Conservation (phyloP, 2,797 vertebrate genomes). For the Anniella stebbinsi region DNA sequence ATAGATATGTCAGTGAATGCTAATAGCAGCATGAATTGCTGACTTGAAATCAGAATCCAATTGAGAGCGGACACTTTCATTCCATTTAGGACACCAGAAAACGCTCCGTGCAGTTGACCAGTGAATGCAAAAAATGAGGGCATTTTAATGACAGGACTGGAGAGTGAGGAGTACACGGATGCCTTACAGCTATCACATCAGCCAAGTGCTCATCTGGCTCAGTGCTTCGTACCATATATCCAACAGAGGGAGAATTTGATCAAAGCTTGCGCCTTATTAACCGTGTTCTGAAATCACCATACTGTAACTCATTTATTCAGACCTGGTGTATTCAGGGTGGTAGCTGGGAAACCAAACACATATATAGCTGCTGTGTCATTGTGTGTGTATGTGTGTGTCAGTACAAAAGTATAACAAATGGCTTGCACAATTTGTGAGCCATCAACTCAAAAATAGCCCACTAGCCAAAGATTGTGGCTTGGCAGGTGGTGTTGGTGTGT, state of each 20-base stretch:
- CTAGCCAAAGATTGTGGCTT: neutral
- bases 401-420: neutral
- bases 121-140: constrained; percentile 19
- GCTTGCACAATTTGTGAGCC: neutral
- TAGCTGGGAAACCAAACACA: neutral
- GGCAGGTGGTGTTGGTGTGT: too few relatives aligned
- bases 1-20: constrained; percentile 20
- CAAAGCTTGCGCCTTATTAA: constrained; percentile 19
- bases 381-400: neutral
- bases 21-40: constrained; percentile 26
- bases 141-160: constrained; percentile 20
- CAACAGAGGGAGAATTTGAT: constrained; percentile 28
- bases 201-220: constrained; percentile 6
- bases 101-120: constrained; percentile 5
- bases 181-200: constrained; percentile 29
- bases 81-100: constrained; percentile 38
- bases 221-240: neutral
- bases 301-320: neutral
- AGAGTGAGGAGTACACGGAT: constrained; percentile 14
- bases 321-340: neutral
- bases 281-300: neutral
- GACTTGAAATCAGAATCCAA: constrained; percentile 33
- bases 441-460: neutral
- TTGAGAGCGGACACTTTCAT: constrained; percentile 6
- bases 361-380: neutral